A percentile compares a stretch with the other conserved stretches of the same genome.
Evolutionary conservation across 2,888 invertebrate species (phyloP).

Genomic region (Ypsolopha scabrella): DNA sequence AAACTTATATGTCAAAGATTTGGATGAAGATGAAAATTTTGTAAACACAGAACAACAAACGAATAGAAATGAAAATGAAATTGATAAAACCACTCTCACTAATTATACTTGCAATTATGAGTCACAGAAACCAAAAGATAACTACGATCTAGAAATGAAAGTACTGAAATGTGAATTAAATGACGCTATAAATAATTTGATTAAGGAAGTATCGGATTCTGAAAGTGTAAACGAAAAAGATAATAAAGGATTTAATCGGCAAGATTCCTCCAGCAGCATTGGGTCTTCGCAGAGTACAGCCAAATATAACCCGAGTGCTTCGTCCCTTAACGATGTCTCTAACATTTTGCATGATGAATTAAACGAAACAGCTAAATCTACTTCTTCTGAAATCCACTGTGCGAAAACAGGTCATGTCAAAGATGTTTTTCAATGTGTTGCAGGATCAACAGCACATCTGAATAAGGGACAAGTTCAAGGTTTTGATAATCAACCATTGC

Average conservation of each 20-base stretch:
- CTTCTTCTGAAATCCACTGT: slow-evolving; percentile 17
- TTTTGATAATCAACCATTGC: slow-evolving; percentile 38
- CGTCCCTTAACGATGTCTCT: slow-evolving; percentile 72
- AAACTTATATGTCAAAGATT: slow-evolving; percentile 49
- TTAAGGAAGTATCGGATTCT: slow-evolving; percentile 55
- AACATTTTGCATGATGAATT: slow-evolving; percentile 64
- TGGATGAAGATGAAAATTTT: slow-evolving; percentile 17
- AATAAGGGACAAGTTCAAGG: slow-evolving; percentile 14
- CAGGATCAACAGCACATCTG: slow-evolving; percentile 26
- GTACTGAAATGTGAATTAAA: slow-evolving; percentile 58
- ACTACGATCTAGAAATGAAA: slow-evolving; percentile 50
- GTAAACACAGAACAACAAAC: background rate
- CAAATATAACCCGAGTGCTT: slow-evolving; percentile 72
- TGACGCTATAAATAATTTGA: slow-evolving; percentile 57
- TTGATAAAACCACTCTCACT: background rate
- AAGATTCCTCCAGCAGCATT: slow-evolving; percentile 72
- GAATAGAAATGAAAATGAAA: slow-evolving; percentile 1
- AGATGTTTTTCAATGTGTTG: slow-evolving; percentile 55
- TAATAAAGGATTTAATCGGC: slow-evolving; percentile 50
- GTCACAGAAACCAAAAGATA: slow-evolving; percentile 3
- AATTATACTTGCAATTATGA: background rate
- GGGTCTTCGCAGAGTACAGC: slow-evolving; percentile 79
- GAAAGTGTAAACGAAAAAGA: slow-evolving; percentile 30
- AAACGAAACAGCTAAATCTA: slow-evolving; percentile 21
- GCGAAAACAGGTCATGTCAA: slow-evolving; percentile 40